These are phyloP conservation scores for Botrylloides violaceus DNA, from an alignment of 23 tunicate species.

Conservation along the genomic window DNA sequence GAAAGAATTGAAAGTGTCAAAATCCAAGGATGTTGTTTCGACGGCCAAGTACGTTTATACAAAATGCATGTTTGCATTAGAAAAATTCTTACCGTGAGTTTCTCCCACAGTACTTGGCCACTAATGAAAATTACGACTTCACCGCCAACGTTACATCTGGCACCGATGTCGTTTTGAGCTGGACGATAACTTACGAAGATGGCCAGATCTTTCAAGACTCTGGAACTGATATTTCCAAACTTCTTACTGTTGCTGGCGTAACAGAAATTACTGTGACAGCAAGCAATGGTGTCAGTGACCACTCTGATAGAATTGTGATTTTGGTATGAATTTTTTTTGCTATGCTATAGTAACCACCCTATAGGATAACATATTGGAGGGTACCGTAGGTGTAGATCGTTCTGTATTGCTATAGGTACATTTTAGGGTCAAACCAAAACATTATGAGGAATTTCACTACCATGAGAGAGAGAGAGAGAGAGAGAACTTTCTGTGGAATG, in stretches of 20 bases:
- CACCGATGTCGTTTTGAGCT: conserved; percentile 25
- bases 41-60: conserved; percentile 1
- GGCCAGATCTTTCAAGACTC: background rate
- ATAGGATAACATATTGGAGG: too few species aligned
- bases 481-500: too few species aligned
- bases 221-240: background rate
- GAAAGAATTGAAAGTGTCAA: conserved; percentile 28
- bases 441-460: too few species aligned
- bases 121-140: conserved; percentile 17
- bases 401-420: too few species aligned
- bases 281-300: conserved; percentile 9
- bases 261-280: background rate
- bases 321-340: too few species aligned
- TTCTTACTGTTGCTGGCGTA: background rate
- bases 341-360: too few species aligned
- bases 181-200: conserved; percentile 37
- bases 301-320: background rate
- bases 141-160: conserved; percentile 27
- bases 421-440: too few species aligned
- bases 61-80: background rate
- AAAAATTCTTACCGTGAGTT: too few species aligned
- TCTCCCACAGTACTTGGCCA: conserved; percentile 27
- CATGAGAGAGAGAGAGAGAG: too few species aligned
- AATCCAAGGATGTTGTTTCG: conserved; percentile 26
- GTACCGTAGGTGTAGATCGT: too few species aligned